Evolutionary conservation across 2,113 vertebrate species (phyloP), one percentile per base, ranked within the genome.

Genomic region (Condylura cristata): DNA sequence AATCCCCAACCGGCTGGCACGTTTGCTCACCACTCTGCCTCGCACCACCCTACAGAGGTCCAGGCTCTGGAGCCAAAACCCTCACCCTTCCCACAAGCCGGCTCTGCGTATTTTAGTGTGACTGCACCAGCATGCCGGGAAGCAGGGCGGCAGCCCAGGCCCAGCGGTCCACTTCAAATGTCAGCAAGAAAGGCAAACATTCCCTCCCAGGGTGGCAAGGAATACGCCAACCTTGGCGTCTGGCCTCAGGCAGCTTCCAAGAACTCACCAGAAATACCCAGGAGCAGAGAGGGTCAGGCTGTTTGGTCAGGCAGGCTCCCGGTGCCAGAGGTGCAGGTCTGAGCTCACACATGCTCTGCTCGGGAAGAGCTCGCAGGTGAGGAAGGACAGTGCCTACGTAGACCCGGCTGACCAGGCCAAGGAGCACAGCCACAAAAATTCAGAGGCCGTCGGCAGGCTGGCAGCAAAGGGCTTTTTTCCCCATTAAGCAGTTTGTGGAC

Each of bases 101-200:
- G 12, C 71, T 75, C 93, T 95, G 65, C 63, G 91, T 85, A 89
- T 65, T 90, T 96, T 84, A 70, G 86, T 41, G 17, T 81, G 87
- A 93, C 81, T 94, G 41, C 83, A 76, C 71, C 6, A 87, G 81
- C 37, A 70, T 85, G 70, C 70, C 87, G 78, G 88, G 92, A 96
- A 95, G 95, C 37, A 0, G 11, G 92, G 74, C 9, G 78, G 82
- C 89, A 89, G 91, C 48, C 82, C 82, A 95, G 95, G 92, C 95
- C 95, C 95, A 92, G 88, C 1, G 39, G 91, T 96, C 94, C 91
- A 80, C 71, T 97, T 89, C 86, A 97, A 95, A 97, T 81, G 72
- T 95, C 90, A 96, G 82, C 86, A 90, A 94, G 63, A 70, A 94
- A 82, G 70, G 93, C 95, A 63, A 81, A 94, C 84, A 61, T 72